Conservation (phyloP, 30 jellyfish, hydroid and myxozoan species). For the Aurelia coerulea region DNA sequence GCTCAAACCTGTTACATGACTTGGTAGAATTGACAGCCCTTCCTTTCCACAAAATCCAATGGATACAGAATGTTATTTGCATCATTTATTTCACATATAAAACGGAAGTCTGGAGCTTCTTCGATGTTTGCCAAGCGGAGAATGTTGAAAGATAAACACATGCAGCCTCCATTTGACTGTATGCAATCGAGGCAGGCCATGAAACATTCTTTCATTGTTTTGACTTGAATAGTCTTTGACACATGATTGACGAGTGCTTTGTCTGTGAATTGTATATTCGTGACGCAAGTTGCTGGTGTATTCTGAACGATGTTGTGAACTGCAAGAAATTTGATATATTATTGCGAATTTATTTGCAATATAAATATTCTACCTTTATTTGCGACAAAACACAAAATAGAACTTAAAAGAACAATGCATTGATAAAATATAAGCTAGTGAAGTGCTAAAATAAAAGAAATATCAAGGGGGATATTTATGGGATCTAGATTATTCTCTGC, state of each 20-base stretch:
- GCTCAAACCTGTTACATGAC: too few species aligned
- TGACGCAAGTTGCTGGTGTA: background rate
- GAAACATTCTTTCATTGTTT: background rate
- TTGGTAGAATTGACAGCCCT: background rate
- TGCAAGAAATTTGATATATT: too few species aligned
- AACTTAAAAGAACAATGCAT: too few species aligned
- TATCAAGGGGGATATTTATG: too few species aligned
- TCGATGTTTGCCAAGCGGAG: background rate
- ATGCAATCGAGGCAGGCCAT: slow-evolving; percentile 3
- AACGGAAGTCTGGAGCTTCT: background rate
- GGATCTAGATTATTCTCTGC: too few species aligned
- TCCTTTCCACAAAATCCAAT: background rate
- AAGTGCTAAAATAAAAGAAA: too few species aligned
- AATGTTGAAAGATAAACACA: slow-evolving; percentile 5
- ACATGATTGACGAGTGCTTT: background rate
- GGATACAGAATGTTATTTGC: background rate
- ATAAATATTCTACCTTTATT: too few species aligned
- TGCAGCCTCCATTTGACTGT: background rate
- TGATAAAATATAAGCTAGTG: too few species aligned
- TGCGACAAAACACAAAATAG: too few species aligned
- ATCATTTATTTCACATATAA: background rate
- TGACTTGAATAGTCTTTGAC: background rate
- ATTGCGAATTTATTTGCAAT: too few species aligned
- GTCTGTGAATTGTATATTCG: slow-evolving; percentile 2
- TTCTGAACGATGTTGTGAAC: too few species aligned